phyloP scores from a whole-genome alignment of 2,888 invertebrate species.

The Drosophila lutescens region DNA sequence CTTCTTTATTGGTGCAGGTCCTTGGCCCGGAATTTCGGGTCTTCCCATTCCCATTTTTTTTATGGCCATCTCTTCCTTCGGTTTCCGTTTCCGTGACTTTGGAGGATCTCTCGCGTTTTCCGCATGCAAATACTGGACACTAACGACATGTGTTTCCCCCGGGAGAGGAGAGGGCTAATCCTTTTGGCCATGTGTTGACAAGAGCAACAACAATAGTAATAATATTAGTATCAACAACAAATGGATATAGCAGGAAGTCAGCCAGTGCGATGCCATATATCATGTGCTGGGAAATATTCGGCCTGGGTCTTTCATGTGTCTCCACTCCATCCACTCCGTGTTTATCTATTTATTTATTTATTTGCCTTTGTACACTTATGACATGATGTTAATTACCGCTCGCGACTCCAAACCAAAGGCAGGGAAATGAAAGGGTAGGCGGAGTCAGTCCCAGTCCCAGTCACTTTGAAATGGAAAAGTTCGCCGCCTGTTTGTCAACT shows the following conservation, averaged over 20 bases:
- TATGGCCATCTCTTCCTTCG: conserved; percentile 32
- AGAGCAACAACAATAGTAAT: conserved; percentile 28
- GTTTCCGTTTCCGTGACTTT: conserved; percentile 68
- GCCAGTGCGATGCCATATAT: conserved; percentile 52
- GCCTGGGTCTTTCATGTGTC: conserved; percentile 71
- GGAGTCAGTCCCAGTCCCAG: conserved; percentile 12
- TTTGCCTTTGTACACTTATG: conserved; percentile 76
- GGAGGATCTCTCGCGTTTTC: conserved; percentile 6
- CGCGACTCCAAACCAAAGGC: conserved; percentile 46
- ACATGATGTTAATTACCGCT: conserved; percentile 80
- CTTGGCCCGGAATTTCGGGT: conserved; percentile 49
- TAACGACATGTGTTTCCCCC: conserved; percentile 41
- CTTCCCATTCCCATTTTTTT: conserved; percentile 13
- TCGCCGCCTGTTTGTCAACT: conserved; percentile 70
- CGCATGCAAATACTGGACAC: conserved; percentile 57
- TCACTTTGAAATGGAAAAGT: conserved; percentile 76
- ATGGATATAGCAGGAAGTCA: conserved; percentile 61
- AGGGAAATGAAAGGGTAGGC: conserved; percentile 14
- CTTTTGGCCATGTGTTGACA: conserved; percentile 69
- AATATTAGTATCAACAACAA: conserved; percentile 11
- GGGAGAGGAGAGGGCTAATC: conserved; percentile 55
- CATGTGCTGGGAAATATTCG: conserved; percentile 74
- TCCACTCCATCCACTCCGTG: conserved; percentile 30
- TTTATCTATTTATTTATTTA: conserved; percentile 76
- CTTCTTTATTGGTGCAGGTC: conserved; percentile 78